Percentiles rank a stretch among this genome's conserved stretches.
These are phyloP conservation scores for Apteryx owenii DNA, from an alignment of 2,113 vertebrate species.

Conservation along the genomic window DNA sequence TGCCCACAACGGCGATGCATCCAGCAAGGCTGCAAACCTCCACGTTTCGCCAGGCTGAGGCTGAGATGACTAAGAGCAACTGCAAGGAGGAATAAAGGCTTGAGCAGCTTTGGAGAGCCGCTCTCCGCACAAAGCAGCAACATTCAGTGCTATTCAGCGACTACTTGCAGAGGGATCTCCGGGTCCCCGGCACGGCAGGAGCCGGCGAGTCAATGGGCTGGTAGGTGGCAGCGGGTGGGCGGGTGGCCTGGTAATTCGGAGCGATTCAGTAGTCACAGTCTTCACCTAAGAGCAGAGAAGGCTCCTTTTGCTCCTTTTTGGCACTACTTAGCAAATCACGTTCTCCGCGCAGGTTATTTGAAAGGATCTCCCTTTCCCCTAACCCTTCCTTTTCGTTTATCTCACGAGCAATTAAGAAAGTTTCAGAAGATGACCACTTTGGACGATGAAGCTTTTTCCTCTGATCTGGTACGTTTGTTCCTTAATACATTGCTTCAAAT, in stretches of 20 bases:
- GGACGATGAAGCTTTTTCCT: conserved; percentile 19
- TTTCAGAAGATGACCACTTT: background rate
- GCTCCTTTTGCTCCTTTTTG: background rate
- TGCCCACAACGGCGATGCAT: background rate
- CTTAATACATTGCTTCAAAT: background rate
- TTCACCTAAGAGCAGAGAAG: background rate
- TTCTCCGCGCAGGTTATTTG: background rate
- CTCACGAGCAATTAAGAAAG: background rate
- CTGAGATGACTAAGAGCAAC: background rate
- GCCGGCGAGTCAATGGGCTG: background rate
- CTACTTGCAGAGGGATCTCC: background rate
- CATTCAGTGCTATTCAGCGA: background rate
- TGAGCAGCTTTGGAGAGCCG: background rate
- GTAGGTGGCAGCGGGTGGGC: background rate
- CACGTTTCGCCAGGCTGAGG: background rate
- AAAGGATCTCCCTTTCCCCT: background rate
- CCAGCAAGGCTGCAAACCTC: background rate
- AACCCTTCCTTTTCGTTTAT: background rate
- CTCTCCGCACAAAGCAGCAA: background rate
- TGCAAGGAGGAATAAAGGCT: background rate
- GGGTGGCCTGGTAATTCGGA: fast-evolving
- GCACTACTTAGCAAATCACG: background rate
- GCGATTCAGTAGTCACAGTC: background rate
- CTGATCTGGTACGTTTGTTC: background rate
- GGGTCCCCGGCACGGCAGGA: fast-evolving